Conservation (phyloP, 2,113 vertebrate species). For the Bufo bufo region DNA sequence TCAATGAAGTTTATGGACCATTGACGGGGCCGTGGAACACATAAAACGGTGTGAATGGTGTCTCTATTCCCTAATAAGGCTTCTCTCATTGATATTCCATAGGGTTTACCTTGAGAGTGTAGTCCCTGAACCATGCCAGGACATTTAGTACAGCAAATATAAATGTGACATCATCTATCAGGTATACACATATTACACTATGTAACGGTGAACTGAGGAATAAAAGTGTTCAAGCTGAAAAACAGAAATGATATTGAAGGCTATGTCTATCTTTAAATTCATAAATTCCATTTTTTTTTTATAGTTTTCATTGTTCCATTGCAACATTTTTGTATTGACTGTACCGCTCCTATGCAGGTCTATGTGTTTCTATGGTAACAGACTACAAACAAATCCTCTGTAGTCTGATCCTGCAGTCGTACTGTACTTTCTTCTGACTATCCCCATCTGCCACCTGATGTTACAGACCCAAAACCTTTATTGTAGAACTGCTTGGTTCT, state of each 20-base stretch:
- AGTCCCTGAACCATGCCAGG: slow-evolving; percentile 16
- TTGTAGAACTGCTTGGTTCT: too few species aligned
- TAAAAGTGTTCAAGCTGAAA: not conserved
- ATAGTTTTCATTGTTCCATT: not conserved
- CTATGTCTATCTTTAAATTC: too few species aligned
- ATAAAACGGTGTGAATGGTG: not conserved
- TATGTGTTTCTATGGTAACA: not conserved
- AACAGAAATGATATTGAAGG: not conserved
- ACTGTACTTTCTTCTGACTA: too few species aligned
- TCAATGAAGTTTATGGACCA: not conserved
- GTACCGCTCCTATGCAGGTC: not conserved
- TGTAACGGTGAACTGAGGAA: not conserved
- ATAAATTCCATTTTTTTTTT: not conserved
- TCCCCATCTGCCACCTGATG: too few species aligned
- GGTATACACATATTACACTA: not conserved
- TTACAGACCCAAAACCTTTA: too few species aligned
- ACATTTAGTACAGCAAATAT: slow-evolving; percentile 4
- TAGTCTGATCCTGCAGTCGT: too few species aligned
- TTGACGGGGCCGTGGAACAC: not conserved
- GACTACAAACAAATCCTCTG: not conserved
- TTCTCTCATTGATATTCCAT: not conserved
- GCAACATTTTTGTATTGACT: not conserved
- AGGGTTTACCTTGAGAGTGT: not conserved
- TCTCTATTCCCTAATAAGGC: not conserved
- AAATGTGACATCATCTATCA: not conserved